phyloP scores from a whole-genome alignment of 2,113 vertebrate species.

The Polypterus bichir region DNA sequence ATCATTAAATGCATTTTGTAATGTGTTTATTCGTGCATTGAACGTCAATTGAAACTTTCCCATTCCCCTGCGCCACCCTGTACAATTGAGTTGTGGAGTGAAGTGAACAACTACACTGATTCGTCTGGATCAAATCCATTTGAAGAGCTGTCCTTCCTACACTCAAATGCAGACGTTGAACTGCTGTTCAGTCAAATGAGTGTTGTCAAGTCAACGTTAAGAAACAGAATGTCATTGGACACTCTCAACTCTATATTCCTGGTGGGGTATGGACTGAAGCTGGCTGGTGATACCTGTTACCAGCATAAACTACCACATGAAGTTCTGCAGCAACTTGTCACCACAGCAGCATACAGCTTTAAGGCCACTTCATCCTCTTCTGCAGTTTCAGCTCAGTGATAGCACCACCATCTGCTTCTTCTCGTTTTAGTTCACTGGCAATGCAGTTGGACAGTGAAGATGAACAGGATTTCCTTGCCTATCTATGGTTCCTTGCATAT shows the following conservation, averaged over 20 bases:
- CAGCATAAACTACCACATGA: constrained; percentile 12
- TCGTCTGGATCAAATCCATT: constrained; percentile 1
- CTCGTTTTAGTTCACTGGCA: too few relatives aligned
- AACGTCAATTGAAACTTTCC: too few relatives aligned
- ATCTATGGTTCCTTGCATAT: too few relatives aligned
- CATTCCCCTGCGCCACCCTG: too few relatives aligned
- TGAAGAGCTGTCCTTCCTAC: constrained; percentile 5
- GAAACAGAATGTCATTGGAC: constrained; percentile 15
- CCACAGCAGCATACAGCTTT: constrained; percentile 7
- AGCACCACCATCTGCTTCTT: too few relatives aligned
- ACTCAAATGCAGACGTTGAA: constrained; percentile 9
- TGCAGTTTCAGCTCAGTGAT: constrained; percentile 4
- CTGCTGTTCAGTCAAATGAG: constrained; percentile 13
- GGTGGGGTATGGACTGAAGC: constrained; percentile 14
- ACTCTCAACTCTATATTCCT: constrained; percentile 16
- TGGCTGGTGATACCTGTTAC: constrained; percentile 16
- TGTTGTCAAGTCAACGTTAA: constrained; percentile 16
- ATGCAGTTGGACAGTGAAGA: too few relatives aligned
- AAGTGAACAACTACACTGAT: neutral
- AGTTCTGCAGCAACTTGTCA: neutral
- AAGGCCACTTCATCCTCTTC: constrained; percentile 13
- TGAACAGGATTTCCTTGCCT: neutral
- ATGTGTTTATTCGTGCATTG: too few relatives aligned
- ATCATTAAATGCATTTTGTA: too few relatives aligned
- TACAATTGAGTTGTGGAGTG: neutral